Base-by-base conservation (phyloP, 2,113 vertebrate genomes). In the Sylvia atricapilla region DNA sequence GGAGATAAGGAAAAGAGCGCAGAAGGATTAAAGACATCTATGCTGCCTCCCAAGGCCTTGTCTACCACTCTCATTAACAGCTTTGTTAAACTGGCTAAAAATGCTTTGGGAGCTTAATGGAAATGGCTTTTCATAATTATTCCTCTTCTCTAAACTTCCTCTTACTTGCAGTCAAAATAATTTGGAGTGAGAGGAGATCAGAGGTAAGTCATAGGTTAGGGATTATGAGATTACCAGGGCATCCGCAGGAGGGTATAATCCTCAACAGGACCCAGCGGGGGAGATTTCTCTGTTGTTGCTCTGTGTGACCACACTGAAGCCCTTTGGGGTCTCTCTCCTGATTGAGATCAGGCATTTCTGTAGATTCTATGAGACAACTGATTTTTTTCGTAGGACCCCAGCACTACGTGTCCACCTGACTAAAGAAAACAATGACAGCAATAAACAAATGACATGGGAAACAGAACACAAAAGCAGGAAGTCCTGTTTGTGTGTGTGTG, bases 121-220 rank as follows among this genome's bases (percentile, higher is more conserved):
- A 86, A 88, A 88, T n/a, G 25, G 69, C 28, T 86, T 95, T 85
- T 84, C 79, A 75, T 78, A 86, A 87, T 89, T 94, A 84, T 68
- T 93, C 43, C 39, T 70, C 66, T 59, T 88, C 82, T 84, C 77
- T 89, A 92, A 93, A 96, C 86, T 95, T 91, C 94, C 69, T 85
- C 76, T 92, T 72, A 68, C 60, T 93, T 72, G 72, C 78, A 94
- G 69, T 88, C 69, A 37, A 90, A 93, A 92, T 90, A 89, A 95
- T 96, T 72, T 80, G 62, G 92, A 94, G 66, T 75, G 88, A 94
- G 93, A 78, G 82, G 53, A 93, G 83, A 96, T 87, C 85, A 96
- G 92, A 97, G 41, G 56, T 60, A 22, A 93, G 47, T 70, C 92
- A 89, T 86, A 93, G 94, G 75, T 95, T 93, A 92, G 41, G 83